Evolutionary conservation across 2,797 vertebrate species (phyloP), one percentile per base, ranked within the genome.

Genomic region (Aphelocoma californica): DNA sequence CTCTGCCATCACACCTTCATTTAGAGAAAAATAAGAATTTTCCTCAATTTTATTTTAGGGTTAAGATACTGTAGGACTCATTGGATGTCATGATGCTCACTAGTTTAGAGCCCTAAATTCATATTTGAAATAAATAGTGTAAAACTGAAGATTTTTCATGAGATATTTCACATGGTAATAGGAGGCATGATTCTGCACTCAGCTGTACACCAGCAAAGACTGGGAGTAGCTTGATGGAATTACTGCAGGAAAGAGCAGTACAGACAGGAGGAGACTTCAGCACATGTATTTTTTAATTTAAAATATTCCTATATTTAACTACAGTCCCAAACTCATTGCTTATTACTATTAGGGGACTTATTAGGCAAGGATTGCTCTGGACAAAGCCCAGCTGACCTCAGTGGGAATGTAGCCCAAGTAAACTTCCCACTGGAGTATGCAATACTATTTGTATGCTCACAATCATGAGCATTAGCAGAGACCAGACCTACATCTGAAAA

Each of bases 371-470:
- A 66, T 80, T 86, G 28, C 72, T 78, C 81, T 93, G 88, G 88
- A 87, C 53, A 94, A 92, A 92, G 66, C 50, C 77, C 66, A 93
- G 50, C 42, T 92, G 88, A 93, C 73, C 91, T 93, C 81, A 88
- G 38, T 40, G 71, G 94, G 91, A 95, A 92, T 77, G 93, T n/a
- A 95, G 88, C 83, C 88, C 50, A 75, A 88, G 70, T 82, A 95
- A 95, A 92, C 91, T 85, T 96, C 92, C 90, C 73, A 67, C 0
- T 80, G 77, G 74, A 92, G 12, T 62, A 66, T 45, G 54, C 60
- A 94, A 48, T 58, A 45, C 32, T 60, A 20, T 58, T 90, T 38
- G 15, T 34, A 70, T 6, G 40, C 47, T 82, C 58, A 50, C 34
- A 57, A 12, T 62, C 32, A 21, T 10, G 12, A 84, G 48, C 60